Evolutionary conservation across 2,888 invertebrate genomes (phyloP).

Genomic region (Scaptomyza reducta): DNA sequence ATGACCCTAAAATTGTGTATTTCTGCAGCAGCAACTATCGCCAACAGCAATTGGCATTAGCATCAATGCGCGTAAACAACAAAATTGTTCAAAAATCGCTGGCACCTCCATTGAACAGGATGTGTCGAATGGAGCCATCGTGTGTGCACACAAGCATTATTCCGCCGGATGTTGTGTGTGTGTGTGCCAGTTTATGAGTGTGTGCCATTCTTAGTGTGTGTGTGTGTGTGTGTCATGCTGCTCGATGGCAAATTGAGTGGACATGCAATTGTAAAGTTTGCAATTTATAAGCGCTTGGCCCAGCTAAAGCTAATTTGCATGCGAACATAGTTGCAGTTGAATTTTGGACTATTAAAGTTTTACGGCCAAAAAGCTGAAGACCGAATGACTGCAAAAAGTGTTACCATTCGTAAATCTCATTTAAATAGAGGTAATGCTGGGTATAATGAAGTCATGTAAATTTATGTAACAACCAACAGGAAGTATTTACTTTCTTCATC

Average conservation of each 20-base stretch:
- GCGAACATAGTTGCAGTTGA: constrained; percentile 13
- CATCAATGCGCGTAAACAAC: constrained; percentile 69
- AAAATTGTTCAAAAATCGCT: constrained; percentile 46
- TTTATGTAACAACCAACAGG: background rate
- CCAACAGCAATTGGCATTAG: constrained; percentile 55
- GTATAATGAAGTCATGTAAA: background rate
- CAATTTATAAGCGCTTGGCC: constrained; percentile 35
- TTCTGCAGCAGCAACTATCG: constrained; percentile 19
- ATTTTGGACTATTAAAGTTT: constrained; percentile 56
- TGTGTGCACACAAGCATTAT: constrained; percentile 60
- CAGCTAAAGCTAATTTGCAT: constrained; percentile 40
- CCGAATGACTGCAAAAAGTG: constrained; percentile 71
- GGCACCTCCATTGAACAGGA: constrained; percentile 54
- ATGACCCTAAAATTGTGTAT: constrained; percentile 59
- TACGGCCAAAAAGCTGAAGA: constrained; percentile 38
- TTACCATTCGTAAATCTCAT: constrained; percentile 17
- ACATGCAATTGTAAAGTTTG: constrained; percentile 46
- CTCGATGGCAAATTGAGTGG: constrained; percentile 55
- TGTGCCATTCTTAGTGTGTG: background rate
- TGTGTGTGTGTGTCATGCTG: constrained; percentile 11
- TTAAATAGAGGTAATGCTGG: background rate
- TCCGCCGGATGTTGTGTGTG: constrained; percentile 67
- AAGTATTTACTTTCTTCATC: no score
- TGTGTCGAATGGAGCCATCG: constrained; percentile 39
- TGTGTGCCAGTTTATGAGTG: background rate